Base-by-base conservation (phyloP, 2,888 invertebrate species). In the Phanerotoma sp. region DNA sequence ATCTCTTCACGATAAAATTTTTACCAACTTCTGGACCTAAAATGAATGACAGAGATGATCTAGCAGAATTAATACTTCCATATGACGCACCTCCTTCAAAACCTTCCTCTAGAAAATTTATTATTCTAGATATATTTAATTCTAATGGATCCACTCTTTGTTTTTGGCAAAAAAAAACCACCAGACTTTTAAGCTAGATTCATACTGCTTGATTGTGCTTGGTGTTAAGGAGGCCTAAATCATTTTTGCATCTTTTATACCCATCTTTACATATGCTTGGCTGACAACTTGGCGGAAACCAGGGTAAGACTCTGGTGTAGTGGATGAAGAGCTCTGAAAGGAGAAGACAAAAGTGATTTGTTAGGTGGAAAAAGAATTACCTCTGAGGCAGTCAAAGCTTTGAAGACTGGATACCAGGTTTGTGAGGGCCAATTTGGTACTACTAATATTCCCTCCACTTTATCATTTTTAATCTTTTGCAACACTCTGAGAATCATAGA, bases 381-480 rank as follows among this genome's bases (percentile, higher is more conserved):
- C 50, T 46, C 37, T 25, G 33, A 10, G n/a, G 64, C 47, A 3
- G 45, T 20, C 42, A 51, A 47, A 30, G 9, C 41, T 47, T 53
- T 9, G 30, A 68, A 66, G 7, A 67, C 11, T 5, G 70, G 68
- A 25, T 48, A 68, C 69, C 67, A 71, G 6, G 45, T 40, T 7
- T 51, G 53, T 22, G 51, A 47, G 10, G 46, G 40, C 52, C 53
- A 57, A 13, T 38, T 44, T 5, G 54, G 54, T 16, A 58, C 52
- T 30, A 58, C 51, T 37, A 57, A 40, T 5, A 57, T 52, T 13
- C 52, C 55, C 10, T 41, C 21, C 42, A 47, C 54, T 10, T 53
- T 49, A 9, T 53, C 60, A 15, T 30, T 16, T 33, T 48, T 11
- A 20, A 45, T 45, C 18, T 45, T 45, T 10, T 45, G 45, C 4